These are phyloP conservation scores for Dasypus novemcinctus DNA, from an alignment of 2,113 vertebrate genomes.

Conservation along the genomic window DNA sequence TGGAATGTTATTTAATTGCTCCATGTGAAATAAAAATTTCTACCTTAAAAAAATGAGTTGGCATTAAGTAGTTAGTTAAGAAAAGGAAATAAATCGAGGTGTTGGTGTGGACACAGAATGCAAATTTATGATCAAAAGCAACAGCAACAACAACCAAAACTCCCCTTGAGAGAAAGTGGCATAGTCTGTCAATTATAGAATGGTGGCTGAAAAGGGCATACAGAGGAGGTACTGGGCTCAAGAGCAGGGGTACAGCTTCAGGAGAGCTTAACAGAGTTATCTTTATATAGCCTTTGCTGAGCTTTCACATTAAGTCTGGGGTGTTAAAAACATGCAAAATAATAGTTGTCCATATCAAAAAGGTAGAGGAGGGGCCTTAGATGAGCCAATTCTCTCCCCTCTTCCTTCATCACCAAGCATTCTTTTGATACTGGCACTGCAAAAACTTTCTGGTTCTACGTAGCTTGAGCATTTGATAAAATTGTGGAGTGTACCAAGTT, in stretches of 20 bases:
- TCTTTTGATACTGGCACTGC: neutral
- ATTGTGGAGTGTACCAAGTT: neutral
- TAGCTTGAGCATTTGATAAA: neutral
- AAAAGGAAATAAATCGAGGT: neutral
- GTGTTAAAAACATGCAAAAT: neutral
- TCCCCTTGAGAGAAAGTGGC: neutral
- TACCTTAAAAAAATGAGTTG: neutral
- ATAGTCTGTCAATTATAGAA: too few relatives aligned
- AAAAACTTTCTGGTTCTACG: neutral
- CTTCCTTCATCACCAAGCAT: neutral
- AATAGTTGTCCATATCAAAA: neutral
- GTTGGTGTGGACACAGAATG: neutral
- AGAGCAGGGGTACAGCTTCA: rapidly evolving
- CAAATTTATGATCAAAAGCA: neutral
- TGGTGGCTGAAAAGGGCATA: rapidly evolving
- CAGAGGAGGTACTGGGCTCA: neutral
- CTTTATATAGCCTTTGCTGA: neutral
- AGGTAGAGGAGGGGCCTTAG: neutral
- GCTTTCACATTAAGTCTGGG: neutral
- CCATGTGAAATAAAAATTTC: neutral
- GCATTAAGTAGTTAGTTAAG: neutral
- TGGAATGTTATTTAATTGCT: neutral
- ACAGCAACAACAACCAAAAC: neutral
- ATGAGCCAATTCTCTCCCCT: neutral
- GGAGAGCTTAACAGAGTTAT: rapidly evolving